A percentile compares a stretch with the other conserved stretches of the same genome.
phyloP scores from a whole-genome alignment of 1,140 invertebrate species.

The Macrosteles quadrilineatus region DNA sequence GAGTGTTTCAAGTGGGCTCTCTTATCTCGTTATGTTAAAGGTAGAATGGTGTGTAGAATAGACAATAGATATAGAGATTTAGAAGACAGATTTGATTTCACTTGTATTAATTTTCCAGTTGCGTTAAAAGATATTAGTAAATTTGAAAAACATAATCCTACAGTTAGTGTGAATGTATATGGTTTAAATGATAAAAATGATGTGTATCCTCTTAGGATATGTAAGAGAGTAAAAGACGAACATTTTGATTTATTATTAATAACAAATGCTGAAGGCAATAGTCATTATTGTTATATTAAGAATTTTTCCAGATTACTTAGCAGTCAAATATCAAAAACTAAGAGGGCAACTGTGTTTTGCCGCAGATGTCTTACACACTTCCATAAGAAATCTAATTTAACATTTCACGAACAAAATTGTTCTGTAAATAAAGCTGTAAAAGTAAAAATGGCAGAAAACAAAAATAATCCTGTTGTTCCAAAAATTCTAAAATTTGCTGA shows the following conservation, averaged over 20 bases:
- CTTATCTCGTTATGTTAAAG: background rate
- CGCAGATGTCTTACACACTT: background rate
- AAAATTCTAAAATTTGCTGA: slow-evolving; percentile 15
- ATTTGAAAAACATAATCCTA: slow-evolving; percentile 11
- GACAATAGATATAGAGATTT: background rate
- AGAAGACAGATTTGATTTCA: background rate
- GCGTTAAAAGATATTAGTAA: background rate
- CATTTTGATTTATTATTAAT: slow-evolving; percentile 23
- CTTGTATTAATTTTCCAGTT: background rate
- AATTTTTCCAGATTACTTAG: background rate
- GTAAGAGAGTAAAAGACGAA: background rate
- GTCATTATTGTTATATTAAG: slow-evolving; percentile 7
- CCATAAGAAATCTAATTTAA: background rate
- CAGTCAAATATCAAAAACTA: background rate
- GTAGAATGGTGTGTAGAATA: background rate
- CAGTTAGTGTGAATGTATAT: slow-evolving; percentile 6
- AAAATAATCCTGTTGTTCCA: background rate
- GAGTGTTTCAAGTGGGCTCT: slow-evolving; percentile 24
- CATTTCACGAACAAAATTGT: background rate
- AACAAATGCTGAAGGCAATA: background rate
- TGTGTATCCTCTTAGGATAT: background rate
- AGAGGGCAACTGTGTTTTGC: background rate
- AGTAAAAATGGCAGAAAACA: background rate
- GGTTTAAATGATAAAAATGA: slow-evolving; percentile 4
- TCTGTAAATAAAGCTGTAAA: background rate